A percentile compares a stretch with the other conserved stretches of the same genome.
Conservation (phyloP, 2,888 invertebrate genomes). For the Trachelus stipa region DNA sequence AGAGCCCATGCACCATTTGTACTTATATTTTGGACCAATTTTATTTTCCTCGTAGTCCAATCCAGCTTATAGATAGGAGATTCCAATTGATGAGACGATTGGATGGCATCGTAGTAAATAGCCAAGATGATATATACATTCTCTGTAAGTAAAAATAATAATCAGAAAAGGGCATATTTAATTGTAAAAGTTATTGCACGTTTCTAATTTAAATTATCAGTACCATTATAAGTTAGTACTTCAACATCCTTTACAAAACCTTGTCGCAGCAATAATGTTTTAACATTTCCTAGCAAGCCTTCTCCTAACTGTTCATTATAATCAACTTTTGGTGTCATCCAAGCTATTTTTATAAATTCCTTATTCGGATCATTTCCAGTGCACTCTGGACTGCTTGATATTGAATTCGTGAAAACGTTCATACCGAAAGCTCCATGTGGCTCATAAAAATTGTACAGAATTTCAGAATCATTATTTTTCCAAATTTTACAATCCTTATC, state of each 20-base stretch:
- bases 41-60: slow-evolving; percentile 26
- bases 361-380: slow-evolving; percentile 14
- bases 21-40: slow-evolving; percentile 36
- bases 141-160: slow-evolving; percentile 28
- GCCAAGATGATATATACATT: slow-evolving; percentile 47
- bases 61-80: slow-evolving; percentile 48
- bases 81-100: slow-evolving; percentile 37
- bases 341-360: slow-evolving; percentile 44
- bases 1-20: slow-evolving; percentile 47
- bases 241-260: slow-evolving; percentile 48
- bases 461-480: slow-evolving; percentile 24
- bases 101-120: slow-evolving; percentile 45
- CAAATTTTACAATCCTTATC: slow-evolving; percentile 24
- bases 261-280: slow-evolving; percentile 18
- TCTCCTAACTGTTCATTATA: slow-evolving; percentile 1
- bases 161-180: not conserved
- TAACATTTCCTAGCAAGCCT: slow-evolving; percentile 14
- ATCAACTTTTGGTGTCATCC: slow-evolving; percentile 29
- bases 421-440: slow-evolving; percentile 33
- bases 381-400: slow-evolving; percentile 42
- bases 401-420: slow-evolving; percentile 37
- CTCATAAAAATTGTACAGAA: slow-evolving; percentile 41
- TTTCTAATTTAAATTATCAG: not conserved
- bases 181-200: not conserved
- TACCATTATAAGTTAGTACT: slow-evolving; percentile 39